phyloP scores from a whole-genome alignment of 2,888 invertebrate species.

The Electrophaes corylata region DNA sequence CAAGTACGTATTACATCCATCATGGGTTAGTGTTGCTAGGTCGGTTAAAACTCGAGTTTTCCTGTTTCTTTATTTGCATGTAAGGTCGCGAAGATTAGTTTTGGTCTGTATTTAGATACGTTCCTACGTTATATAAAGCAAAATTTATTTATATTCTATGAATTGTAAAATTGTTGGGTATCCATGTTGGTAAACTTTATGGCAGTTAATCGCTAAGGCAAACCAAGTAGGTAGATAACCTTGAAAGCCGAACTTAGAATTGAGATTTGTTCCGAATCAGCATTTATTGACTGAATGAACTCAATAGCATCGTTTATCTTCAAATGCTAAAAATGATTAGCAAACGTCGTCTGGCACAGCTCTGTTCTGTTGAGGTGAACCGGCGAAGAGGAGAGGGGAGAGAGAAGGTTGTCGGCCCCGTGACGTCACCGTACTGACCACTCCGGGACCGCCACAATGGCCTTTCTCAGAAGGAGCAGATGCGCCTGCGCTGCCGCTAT shows the following conservation, averaged over 20 bases:
- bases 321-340: conserved; percentile 49
- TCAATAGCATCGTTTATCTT: conserved; percentile 40
- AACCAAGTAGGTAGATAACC: conserved; percentile 29
- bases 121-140: conserved; percentile 7
- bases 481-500: conserved; percentile 75
- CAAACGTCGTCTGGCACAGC: conserved; percentile 48
- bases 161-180: conserved; percentile 19
- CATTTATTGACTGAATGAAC: conserved; percentile 38
- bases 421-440: conserved; percentile 83
- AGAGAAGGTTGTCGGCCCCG: conserved; percentile 80
- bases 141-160: neutral
- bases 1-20: conserved; percentile 5
- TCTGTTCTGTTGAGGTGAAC: conserved; percentile 40
- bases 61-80: conserved; percentile 21
- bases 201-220: conserved; percentile 14
- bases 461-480: conserved; percentile 82
- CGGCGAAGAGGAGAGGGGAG: conserved; percentile 48
- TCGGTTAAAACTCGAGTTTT: conserved; percentile 21
- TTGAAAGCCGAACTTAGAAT: conserved; percentile 25
- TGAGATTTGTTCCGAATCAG: conserved; percentile 26
- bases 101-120: conserved; percentile 10
- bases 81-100: conserved; percentile 13
- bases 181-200: conserved; percentile 4
- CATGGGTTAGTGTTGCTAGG: conserved; percentile 6
- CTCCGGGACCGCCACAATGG: conserved; percentile 78